Conservation (phyloP, 2,888 invertebrate genomes). For the Eudemis profundana region DNA sequence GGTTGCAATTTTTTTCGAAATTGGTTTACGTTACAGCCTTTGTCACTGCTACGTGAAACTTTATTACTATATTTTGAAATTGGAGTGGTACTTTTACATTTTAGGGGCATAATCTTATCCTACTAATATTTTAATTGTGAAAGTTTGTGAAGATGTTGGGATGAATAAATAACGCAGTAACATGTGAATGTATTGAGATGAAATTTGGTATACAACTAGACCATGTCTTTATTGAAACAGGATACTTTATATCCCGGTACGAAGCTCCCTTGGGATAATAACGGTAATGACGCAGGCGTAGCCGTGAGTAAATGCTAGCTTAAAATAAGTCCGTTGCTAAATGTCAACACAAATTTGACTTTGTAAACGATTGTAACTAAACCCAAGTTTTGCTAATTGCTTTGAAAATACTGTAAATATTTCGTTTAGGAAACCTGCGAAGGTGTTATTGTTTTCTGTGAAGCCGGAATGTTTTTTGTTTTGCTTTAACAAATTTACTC, state of each 20-base stretch:
- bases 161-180: no score
- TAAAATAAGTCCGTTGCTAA: neutral
- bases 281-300: no score
- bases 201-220: no score
- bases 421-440: neutral
- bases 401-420: neutral
- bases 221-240: no score
- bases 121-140: neutral
- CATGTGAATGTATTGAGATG: no score
- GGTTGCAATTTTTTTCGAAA: conserved; percentile 38
- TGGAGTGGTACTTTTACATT: neutral
- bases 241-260: no score
- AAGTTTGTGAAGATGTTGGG: neutral
- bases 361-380: neutral
- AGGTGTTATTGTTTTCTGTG: conserved; percentile 4
- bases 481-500: neutral
- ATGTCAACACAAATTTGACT: neutral
- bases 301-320: no score
- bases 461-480: conserved; percentile 1
- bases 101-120: neutral
- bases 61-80: conserved; percentile 15
- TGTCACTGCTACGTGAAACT: conserved; percentile 10
- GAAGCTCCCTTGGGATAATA: no score
- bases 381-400: neutral
- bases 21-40: conserved; percentile 29